Percentiles rank a stretch among this genome's conserved stretches.
These are phyloP conservation scores for Triplophysa rosa DNA, from an alignment of 2,113 vertebrate genomes.

Conservation along the genomic window DNA sequence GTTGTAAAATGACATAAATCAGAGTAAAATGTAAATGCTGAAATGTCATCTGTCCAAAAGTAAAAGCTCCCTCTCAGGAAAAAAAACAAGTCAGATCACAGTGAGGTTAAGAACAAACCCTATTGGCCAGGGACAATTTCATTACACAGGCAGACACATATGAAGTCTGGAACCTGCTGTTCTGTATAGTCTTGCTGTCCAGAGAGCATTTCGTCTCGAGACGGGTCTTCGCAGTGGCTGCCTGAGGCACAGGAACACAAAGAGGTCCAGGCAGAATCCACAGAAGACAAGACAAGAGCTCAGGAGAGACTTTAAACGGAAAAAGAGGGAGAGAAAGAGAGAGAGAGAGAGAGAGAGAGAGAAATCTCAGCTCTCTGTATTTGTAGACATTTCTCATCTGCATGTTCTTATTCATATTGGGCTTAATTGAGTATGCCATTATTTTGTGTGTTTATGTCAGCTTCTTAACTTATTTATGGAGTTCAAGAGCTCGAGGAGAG, in stretches of 20 bases:
- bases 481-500: conserved; percentile 53
- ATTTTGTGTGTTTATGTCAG: conserved; percentile 47
- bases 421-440: conserved; percentile 46
- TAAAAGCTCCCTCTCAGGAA: not conserved
- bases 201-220: not conserved
- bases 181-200: not conserved
- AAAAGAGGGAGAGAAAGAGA: not conserved
- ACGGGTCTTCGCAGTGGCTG: not conserved
- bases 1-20: conserved; percentile 19
- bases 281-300: conserved; percentile 1
- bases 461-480: conserved; percentile 58
- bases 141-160: conserved; percentile 34
- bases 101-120: conserved; percentile 22
- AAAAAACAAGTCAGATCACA: conserved; percentile 1
- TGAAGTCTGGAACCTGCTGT: conserved; percentile 5
- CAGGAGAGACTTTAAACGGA: not conserved
- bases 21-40: conserved; percentile 29
- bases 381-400: not conserved
- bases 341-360: not conserved
- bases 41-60: conserved; percentile 27
- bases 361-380: not conserved
- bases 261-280: conserved; percentile 1
- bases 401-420: conserved; percentile 40
- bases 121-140: conserved; percentile 22
- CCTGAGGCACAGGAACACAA: conserved; percentile 9